Percentiles rank a stretch among this genome's conserved stretches.
Evolutionary conservation across 2,888 invertebrate species (phyloP).

Genomic region (Tholera decimalis): DNA sequence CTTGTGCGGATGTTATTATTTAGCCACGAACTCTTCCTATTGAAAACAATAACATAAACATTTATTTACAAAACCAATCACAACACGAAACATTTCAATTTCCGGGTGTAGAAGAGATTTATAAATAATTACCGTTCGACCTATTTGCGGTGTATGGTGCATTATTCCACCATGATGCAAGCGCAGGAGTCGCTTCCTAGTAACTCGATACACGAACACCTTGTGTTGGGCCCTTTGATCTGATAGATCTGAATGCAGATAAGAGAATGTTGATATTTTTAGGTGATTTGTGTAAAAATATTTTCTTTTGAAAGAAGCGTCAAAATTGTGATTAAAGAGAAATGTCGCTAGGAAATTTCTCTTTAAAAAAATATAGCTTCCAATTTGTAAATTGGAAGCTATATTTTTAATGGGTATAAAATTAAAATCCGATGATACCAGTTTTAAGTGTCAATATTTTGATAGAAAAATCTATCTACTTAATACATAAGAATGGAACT

Average conservation of each 20-base stretch:
- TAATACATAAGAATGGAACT: no score
- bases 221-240: conserved; percentile 65
- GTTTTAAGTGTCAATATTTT: no score
- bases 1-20: no score
- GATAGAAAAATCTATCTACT: no score
- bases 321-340: neutral
- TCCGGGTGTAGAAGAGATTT: conserved; percentile 79
- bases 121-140: conserved; percentile 82
- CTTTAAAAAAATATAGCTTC: no score
- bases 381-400: no score
- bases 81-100: conserved; percentile 63
- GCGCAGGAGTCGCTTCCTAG: conserved; percentile 66
- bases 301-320: neutral
- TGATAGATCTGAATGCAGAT: conserved; percentile 19
- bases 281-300: conserved; percentile 7
- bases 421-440: no score
- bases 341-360: no score
- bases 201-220: conserved; percentile 64
- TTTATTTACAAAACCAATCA: conserved; percentile 48
- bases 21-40: neutral
- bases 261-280: conserved; percentile 28
- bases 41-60: no score
- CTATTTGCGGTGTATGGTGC: conserved; percentile 73
- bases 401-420: no score
- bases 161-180: conserved; percentile 77